Base-by-base conservation (phyloP, 2,888 invertebrate species). In the Nebria brevicollis region DNA sequence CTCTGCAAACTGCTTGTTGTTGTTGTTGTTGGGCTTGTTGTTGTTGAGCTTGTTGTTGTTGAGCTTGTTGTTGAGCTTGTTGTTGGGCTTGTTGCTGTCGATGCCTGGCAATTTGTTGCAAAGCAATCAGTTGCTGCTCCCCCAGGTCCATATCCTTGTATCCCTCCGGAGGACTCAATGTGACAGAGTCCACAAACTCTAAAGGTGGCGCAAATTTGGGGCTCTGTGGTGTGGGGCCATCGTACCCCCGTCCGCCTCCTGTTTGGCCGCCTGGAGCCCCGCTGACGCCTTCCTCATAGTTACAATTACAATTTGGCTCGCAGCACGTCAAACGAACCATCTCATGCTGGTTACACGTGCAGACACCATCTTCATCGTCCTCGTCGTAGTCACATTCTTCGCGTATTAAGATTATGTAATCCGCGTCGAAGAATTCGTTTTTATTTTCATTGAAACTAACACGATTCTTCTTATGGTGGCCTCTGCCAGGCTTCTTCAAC, bases 371-470 rank as follows among this genome's bases (percentile, higher is more conserved):
- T 88, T 93, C 94, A 83, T 93, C 93, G 87, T 95, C 96, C 86
- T 95, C 95, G 82, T 95, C 96, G 87, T 94, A 95, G 86, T 94
- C 94, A 87, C 96, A 96, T 88, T 96, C 96, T 87, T 97, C 96
- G 82, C 96, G 93, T 83, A 97, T 96, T 83, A 96, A 91, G 86
- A 97, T 97, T 86, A 97, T 96, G 87, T 97, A 97, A 90, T 97
- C 96, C 77, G 97, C 96, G 86, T 97, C 97, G 88, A 97, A 96
- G 90, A 96, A 96, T 88, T 96, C 95, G 90, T 97, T 97, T 77
- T 95, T 93, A 86, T 94, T 95, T 90, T 97, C 97, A 87, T 97
- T 96, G 87, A 97, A 97, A 77, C 96, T 94, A 34, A 97, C 97
- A 81, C 96, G 93, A 88, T 96, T 93, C 86, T 94, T 95, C 85